A percentile compares a stretch with the other conserved stretches of the same genome.
Conservation (phyloP, 2,888 invertebrate genomes). For the Perizoma flavofasciatum region DNA sequence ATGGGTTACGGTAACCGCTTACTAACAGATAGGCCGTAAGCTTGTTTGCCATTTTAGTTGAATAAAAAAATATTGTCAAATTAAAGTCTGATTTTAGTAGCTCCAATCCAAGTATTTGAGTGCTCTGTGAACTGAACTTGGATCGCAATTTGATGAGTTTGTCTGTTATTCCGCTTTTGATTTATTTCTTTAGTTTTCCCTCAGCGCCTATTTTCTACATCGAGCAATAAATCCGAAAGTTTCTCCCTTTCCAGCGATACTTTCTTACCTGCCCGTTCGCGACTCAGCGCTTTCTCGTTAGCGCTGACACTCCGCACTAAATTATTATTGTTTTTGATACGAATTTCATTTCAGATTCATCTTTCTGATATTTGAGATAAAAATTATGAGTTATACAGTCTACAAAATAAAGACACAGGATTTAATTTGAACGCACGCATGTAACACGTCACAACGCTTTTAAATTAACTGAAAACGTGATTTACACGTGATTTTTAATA, state of each 20-base stretch:
- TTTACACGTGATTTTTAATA: too few species aligned
- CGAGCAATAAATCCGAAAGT: slow-evolving; percentile 42
- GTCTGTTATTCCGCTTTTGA: slow-evolving; percentile 21
- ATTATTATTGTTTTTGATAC: slow-evolving; percentile 35
- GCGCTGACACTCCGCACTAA: slow-evolving; percentile 22
- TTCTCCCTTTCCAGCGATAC: slow-evolving; percentile 34
- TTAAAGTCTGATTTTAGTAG: neutral
- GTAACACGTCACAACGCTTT: too few species aligned
- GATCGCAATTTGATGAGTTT: slow-evolving; percentile 22
- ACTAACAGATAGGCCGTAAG: too few species aligned
- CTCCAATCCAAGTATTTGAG: neutral
- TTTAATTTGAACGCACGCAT: too few species aligned
- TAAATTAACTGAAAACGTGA: too few species aligned
- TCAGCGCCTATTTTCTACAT: slow-evolving; percentile 16
- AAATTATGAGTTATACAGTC: too few species aligned
- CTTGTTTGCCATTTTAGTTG: too few species aligned
- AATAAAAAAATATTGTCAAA: too few species aligned
- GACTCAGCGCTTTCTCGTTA: slow-evolving; percentile 28
- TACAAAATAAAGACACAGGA: too few species aligned
- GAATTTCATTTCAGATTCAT: slow-evolving; percentile 14
- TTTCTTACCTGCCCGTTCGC: slow-evolving; percentile 17
- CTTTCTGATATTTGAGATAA: slow-evolving; percentile 2
- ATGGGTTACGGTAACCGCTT: too few species aligned
- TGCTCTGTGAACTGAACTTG: neutral
- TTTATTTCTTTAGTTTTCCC: slow-evolving; percentile 20